Evolutionary conservation across 1,140 invertebrate species (phyloP), one percentile per base, ranked within the genome.

Genomic region (Zaprionus inermis): DNA sequence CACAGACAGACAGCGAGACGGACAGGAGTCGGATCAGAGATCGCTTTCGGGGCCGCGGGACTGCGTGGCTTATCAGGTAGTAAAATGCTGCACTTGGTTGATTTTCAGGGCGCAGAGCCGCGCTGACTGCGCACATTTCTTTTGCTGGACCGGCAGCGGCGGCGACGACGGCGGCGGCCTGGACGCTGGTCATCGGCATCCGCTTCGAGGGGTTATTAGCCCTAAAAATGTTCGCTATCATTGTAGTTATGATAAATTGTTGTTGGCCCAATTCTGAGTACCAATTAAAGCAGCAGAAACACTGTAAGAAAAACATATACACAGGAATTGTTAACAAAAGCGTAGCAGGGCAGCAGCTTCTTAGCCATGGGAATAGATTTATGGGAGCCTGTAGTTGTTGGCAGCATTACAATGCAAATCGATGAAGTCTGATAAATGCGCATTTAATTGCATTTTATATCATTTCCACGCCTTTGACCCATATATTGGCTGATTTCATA

Each of bases 61-160:
- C 38, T 67, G n/a, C 49, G 66, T 57, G 59, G 76, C 80, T 84
- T 84, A 85, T 84, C 81, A 84, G 81, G 81, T 84, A 84, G 77
- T 84, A 84, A 84, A 82, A 84, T 84, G 81, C 81, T 77, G 81
- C 81, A 84, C 69, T 84, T 81, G 81, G 83, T 71, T 84, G 81
- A 80, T 71, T 84, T 84, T 73, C 77, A 36, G n/a, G n/a, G 36
- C 49, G 41, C 46, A 1, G 14, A 14, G 54, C 58, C 46, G 56
- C 12, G 68, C 34, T 68, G 66, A 55, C 57, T 44, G 57, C 3
- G 34, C 49, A 46, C 20, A 55, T 22, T 59, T 30, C 49, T 14
- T 22, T 28, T 5, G 7, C 49, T 14, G 49, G 32, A 14, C 32
- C 22, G 22, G 38, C 30, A n/a, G n/a, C n/a, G n/a, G n/a, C n/a